A percentile compares a stretch with the other conserved stretches of the same genome.
These are phyloP conservation scores for Formica selysi DNA, from an alignment of 1,140 invertebrate species.

Conservation along the genomic window DNA sequence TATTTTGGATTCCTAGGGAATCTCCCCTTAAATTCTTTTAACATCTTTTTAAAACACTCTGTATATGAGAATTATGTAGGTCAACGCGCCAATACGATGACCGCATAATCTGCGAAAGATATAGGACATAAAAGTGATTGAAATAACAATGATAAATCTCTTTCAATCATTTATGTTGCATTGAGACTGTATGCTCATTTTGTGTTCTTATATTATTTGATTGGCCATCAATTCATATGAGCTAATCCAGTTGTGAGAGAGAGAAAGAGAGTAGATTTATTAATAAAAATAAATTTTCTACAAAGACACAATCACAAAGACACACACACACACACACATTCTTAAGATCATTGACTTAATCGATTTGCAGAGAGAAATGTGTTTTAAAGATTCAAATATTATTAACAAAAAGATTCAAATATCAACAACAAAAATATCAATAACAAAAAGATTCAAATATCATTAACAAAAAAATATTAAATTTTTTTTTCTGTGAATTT, in stretches of 20 bases:
- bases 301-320: slow-evolving; percentile 70
- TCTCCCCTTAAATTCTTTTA: too few relatives aligned
- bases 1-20: too few relatives aligned
- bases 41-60: too few relatives aligned
- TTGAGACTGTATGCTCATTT: slow-evolving; percentile 69
- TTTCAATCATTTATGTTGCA: slow-evolving; percentile 63
- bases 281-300: slow-evolving; percentile 74
- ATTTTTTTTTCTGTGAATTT: not conserved
- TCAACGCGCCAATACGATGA: not conserved
- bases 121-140: slow-evolving; percentile 44
- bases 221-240: slow-evolving; percentile 75
- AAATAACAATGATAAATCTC: slow-evolving; percentile 46
- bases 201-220: slow-evolving; percentile 62
- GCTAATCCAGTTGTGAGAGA: slow-evolving; percentile 75
- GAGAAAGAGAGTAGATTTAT: slow-evolving; percentile 76
- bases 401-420: not conserved
- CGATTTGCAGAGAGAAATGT: slow-evolving; percentile 47
- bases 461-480: not conserved
- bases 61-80: not conserved
- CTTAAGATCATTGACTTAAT: slow-evolving; percentile 73
- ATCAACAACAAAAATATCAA: too few relatives aligned
- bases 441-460: not conserved
- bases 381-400: slow-evolving; percentile 52
- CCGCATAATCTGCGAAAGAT: not conserved
- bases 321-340: not conserved